These are phyloP conservation scores for Hippocampus comes DNA, from an alignment of 2,113 vertebrate species.

Conservation along the genomic window DNA sequence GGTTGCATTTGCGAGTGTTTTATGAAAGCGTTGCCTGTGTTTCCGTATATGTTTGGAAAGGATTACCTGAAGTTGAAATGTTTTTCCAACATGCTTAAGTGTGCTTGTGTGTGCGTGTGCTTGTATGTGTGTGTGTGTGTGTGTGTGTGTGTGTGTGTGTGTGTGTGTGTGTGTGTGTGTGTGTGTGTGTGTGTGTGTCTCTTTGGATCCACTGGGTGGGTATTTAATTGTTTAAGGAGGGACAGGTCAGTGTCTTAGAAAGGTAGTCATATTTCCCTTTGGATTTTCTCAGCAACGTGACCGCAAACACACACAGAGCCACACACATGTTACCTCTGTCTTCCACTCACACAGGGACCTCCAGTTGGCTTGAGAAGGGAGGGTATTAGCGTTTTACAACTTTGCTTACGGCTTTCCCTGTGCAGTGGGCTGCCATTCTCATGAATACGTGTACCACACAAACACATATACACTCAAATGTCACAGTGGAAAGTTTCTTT, in stretches of 20 bases:
- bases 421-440: constrained; percentile 53
- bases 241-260: constrained; percentile 18
- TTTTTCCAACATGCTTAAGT: constrained; percentile 12
- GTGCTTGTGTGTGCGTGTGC: no score
- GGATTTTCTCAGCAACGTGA: constrained; percentile 36
- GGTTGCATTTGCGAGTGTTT: constrained; percentile 69
- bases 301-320: constrained; percentile 11
- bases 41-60: constrained; percentile 38
- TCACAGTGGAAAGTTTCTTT: constrained; percentile 63
- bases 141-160: no score
- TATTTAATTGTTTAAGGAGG: constrained; percentile 6
- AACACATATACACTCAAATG: constrained; percentile 39
- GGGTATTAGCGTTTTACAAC: constrained; percentile 49
- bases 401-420: constrained; percentile 64
- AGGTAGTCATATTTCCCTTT: constrained; percentile 29
- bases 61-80: constrained; percentile 11
- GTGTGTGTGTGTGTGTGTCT: not conserved
- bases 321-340: constrained; percentile 49
- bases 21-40: constrained; percentile 63
- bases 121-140: no score
- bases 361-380: constrained; percentile 40
- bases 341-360: constrained; percentile 62
- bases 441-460: constrained; percentile 46
- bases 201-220: not conserved
- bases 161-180: no score